Evolutionary conservation across 2,113 vertebrate species (phyloP).

Genomic region (Zosterops borbonicus): DNA sequence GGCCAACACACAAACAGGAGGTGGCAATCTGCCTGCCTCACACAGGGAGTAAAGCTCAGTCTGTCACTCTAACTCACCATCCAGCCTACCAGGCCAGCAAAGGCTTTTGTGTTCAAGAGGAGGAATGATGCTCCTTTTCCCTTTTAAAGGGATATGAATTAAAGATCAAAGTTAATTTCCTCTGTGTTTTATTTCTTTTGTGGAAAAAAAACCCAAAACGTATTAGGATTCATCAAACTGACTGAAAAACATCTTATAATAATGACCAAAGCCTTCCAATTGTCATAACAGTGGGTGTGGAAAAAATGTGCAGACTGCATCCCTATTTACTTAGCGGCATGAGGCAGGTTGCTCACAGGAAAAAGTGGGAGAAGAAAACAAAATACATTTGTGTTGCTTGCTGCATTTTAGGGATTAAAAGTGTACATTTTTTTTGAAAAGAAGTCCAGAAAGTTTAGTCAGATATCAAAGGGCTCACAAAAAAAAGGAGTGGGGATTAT

Average conservation of each 20-base stretch:
- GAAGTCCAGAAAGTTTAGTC: neutral
- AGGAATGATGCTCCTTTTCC: neutral
- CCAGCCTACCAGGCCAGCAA: neutral
- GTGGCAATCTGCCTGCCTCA: neutral
- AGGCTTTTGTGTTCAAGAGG: neutral
- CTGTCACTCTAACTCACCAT: neutral
- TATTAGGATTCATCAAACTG: neutral
- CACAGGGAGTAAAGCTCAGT: neutral
- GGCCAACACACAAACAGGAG: neutral
- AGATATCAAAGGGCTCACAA: neutral
- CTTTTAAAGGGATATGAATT: slow-evolving; percentile 9
- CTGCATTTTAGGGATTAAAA: neutral
- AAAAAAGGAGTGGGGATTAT: neutral
- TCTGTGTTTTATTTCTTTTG: neutral
- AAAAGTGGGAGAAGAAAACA: neutral
- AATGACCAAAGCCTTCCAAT: neutral
- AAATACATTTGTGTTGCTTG: neutral
- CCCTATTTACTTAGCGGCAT: neutral
- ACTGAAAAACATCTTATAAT: neutral
- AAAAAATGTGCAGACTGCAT: neutral
- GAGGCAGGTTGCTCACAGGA: neutral
- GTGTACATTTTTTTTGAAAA: neutral
- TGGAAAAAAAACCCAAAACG: neutral
- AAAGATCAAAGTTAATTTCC: slow-evolving; percentile 31
- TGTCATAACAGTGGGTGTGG: neutral